These are phyloP conservation scores for Tetramorium simillimum DNA, from an alignment of 1,140 invertebrate species.

Conservation along the genomic window DNA sequence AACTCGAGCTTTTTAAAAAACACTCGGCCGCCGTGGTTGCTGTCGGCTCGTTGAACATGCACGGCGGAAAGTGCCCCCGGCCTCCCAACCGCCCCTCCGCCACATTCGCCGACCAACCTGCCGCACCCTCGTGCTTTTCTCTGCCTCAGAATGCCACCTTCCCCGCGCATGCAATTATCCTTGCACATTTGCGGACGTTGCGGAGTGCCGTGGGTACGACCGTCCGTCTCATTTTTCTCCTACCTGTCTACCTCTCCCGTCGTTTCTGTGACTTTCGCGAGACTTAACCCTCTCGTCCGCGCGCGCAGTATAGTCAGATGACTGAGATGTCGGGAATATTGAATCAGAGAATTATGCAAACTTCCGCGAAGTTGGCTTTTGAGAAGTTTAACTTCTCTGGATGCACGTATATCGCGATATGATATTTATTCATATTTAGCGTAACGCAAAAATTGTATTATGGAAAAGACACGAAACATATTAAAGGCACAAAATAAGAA, in stretches of 20 bases:
- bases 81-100: conserved; percentile 35
- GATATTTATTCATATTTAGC: conserved; percentile 28
- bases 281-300: conserved; percentile 25
- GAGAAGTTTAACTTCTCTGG: conserved; percentile 26
- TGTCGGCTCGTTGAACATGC: conserved; percentile 84
- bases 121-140: conserved; percentile 47
- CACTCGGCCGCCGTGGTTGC: conserved; percentile 79
- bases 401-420: conserved; percentile 21
- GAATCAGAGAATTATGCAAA: conserved; percentile 52
- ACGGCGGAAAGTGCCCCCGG: conserved; percentile 70
- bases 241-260: neutral
- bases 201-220: conserved; percentile 57
- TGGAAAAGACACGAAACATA: neutral
- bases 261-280: conserved; percentile 13
- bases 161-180: conserved; percentile 71
- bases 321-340: conserved; percentile 36
- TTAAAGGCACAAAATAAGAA: conserved; percentile 7
- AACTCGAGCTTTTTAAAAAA: conserved; percentile 83
- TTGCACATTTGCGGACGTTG: conserved; percentile 65
- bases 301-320: neutral
- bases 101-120: conserved; percentile 18
- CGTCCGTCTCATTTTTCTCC: conserved; percentile 58
- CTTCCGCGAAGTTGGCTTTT: conserved; percentile 30
- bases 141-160: conserved; percentile 58
- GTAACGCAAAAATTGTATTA: neutral